phyloP scores from a whole-genome alignment of 30 jellyfish, hydroid and myxozoan species.

The Chrysaora quinquecirrha region DNA sequence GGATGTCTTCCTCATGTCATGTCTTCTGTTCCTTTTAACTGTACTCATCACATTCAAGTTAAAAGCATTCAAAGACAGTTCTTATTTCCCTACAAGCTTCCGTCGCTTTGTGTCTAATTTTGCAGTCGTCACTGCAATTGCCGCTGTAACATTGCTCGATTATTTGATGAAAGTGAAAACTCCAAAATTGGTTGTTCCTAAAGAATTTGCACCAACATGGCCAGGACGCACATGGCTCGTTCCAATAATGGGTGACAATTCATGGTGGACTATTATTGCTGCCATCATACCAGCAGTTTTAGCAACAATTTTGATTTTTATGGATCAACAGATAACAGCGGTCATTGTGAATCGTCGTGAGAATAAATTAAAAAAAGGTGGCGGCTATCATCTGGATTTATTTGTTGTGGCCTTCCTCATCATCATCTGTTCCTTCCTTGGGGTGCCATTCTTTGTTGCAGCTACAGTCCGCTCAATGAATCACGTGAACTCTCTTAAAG shows the following conservation, averaged over 20 bases:
- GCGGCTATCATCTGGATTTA: slow-evolving; percentile 92
- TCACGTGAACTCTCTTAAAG: slow-evolving; percentile 62
- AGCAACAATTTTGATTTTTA: slow-evolving; percentile 64
- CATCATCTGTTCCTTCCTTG: slow-evolving; percentile 74
- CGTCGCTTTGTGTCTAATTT: slow-evolving; percentile 64
- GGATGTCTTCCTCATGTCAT: slow-evolving; percentile 62
- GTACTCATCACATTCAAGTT: slow-evolving; percentile 54
- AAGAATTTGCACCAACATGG: slow-evolving; percentile 63
- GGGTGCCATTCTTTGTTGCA: slow-evolving; percentile 88
- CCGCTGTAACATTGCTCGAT: slow-evolving; percentile 61
- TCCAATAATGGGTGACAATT: slow-evolving; percentile 59
- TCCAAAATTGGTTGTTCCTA: slow-evolving; percentile 76
- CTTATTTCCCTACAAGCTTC: slow-evolving; percentile 60
- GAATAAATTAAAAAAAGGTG: slow-evolving; percentile 67
- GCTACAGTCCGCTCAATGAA: slow-evolving; percentile 78
- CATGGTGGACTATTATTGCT: slow-evolving; percentile 81
- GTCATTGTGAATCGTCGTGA: slow-evolving; percentile 77
- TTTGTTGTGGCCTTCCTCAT: slow-evolving; percentile 61
- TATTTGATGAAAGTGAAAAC: slow-evolving; percentile 61
- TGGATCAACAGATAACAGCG: slow-evolving; percentile 92
- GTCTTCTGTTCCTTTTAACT: slow-evolving; percentile 41
- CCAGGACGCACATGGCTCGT: slow-evolving; percentile 83
- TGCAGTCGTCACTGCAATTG: slow-evolving; percentile 66
- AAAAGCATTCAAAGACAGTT: slow-evolving; percentile 52
- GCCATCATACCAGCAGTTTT: slow-evolving; percentile 86